These are phyloP conservation scores for Stictonetta naevosa DNA, from an alignment of 2,113 vertebrate species.

Conservation along the genomic window DNA sequence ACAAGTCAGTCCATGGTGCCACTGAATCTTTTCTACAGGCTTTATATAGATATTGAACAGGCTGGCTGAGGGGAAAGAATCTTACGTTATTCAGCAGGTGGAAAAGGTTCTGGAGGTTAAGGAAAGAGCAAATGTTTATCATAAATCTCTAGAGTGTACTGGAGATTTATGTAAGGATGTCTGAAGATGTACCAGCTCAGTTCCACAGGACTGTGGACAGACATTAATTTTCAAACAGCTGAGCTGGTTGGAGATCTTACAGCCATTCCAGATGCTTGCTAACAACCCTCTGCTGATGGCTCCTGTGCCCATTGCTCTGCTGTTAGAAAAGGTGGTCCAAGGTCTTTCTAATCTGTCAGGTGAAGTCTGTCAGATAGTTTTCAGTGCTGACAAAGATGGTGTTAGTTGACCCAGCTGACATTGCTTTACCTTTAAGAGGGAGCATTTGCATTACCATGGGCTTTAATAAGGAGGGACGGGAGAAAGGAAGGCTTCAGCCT, in stretches of 20 bases:
- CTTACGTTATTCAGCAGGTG: conserved; percentile 58
- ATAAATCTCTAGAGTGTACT: conserved; percentile 53
- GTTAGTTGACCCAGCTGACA: not conserved
- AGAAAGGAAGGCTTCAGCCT: rapidly evolving
- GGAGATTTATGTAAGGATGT: conserved; percentile 48
- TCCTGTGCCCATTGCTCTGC: not conserved
- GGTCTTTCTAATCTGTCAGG: not conserved
- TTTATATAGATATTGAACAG: conserved; percentile 61
- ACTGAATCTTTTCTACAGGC: conserved; percentile 24
- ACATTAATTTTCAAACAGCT: conserved; percentile 56
- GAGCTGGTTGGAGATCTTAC: conserved; percentile 15
- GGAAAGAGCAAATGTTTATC: conserved; percentile 63
- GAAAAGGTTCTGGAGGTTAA: conserved; percentile 62
- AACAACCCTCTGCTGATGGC: not conserved
- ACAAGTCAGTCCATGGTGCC: conserved; percentile 47
- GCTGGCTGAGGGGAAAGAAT: conserved; percentile 46
- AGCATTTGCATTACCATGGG: not conserved
- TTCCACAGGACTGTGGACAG: not conserved
- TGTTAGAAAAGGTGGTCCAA: not conserved
- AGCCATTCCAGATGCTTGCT: conserved; percentile 30
- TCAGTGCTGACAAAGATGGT: not conserved
- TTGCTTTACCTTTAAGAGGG: not conserved
- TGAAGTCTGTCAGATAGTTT: not conserved
- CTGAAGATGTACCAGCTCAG: conserved; percentile 49
- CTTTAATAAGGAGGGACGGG: not conserved